These are phyloP conservation scores for Zeus faber DNA, from an alignment of 2,113 vertebrate species.

Conservation along the genomic window DNA sequence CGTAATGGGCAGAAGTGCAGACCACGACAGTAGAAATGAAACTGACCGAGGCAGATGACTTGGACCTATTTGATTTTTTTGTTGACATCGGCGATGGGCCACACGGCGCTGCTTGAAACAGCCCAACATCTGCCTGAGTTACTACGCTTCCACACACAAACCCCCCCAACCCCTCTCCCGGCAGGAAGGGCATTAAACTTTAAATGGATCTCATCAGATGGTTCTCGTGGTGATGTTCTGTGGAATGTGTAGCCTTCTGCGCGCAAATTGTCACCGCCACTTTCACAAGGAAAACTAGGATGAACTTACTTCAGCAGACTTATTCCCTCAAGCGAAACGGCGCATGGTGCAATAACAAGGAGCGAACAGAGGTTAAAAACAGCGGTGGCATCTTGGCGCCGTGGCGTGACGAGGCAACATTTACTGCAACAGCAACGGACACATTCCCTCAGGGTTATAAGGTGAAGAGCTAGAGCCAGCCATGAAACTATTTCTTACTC, in stretches of 20 bases:
- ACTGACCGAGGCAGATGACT: constrained; percentile 21
- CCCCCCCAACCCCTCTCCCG: constrained; percentile 11
- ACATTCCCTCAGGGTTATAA: no score
- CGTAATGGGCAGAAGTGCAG: no score
- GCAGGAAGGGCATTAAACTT: neutral
- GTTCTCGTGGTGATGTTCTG: no score
- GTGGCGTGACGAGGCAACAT: neutral
- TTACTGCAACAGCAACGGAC: neutral
- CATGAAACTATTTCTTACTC: neutral
- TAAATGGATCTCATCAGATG: no score
- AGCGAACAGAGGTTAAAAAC: no score
- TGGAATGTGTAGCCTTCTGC: no score
- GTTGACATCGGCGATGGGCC: constrained; percentile 1
- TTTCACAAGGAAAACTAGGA: no score
- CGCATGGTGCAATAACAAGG: neutral
- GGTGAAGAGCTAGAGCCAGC: neutral
- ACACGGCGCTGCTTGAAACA: constrained; percentile 9
- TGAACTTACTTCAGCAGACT: no score
- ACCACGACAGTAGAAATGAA: no score
- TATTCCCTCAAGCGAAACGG: neutral
- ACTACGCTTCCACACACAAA: constrained; percentile 2
- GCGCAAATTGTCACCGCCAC: no score
- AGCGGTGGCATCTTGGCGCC: no score
- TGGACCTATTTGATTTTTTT: constrained; percentile 9
- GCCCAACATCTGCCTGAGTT: constrained; percentile 10